These are phyloP conservation scores for Kryptolebias marmoratus DNA, from an alignment of 2,113 vertebrate species.

Conservation along the genomic window DNA sequence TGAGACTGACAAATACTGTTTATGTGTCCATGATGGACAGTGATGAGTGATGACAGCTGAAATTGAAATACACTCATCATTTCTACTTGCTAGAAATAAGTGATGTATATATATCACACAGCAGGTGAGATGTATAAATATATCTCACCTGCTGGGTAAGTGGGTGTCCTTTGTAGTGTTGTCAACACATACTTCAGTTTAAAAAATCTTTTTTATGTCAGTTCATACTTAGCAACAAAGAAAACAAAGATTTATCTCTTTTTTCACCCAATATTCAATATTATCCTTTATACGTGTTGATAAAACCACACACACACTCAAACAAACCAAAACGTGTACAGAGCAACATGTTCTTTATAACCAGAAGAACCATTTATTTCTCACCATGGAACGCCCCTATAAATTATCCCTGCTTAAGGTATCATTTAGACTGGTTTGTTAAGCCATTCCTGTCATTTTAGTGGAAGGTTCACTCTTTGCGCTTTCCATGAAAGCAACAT, in stretches of 20 bases:
- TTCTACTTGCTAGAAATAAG: conserved; percentile 36
- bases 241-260: conserved; percentile 8
- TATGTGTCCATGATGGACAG: conserved; percentile 63
- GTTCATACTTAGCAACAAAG: conserved; percentile 12
- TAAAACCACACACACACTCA: conserved; percentile 76
- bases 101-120: conserved; percentile 5
- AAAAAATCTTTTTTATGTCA: conserved; percentile 8
- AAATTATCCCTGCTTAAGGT: conserved; percentile 78
- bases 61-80: conserved; percentile 54
- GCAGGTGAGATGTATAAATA: conserved; percentile 7
- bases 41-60: conserved; percentile 37
- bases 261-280: conserved; percentile 64
- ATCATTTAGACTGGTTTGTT: conserved; percentile 76
- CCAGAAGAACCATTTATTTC: conserved; percentile 71
- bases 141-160: conserved; percentile 28
- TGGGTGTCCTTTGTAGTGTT: neutral
- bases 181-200: neutral
- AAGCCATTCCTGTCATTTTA: conserved; percentile 77
- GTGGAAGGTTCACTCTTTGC: conserved; percentile 76
- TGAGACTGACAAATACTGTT: conserved; percentile 65
- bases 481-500: conserved; percentile 76
- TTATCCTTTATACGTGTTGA: conserved; percentile 81
- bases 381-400: conserved; percentile 68
- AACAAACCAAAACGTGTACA: conserved; percentile 44
- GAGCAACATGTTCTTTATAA: conserved; percentile 53